Base-by-base conservation (phyloP, 2,797 vertebrate species). In the Eleutherodactylus coqui region DNA sequence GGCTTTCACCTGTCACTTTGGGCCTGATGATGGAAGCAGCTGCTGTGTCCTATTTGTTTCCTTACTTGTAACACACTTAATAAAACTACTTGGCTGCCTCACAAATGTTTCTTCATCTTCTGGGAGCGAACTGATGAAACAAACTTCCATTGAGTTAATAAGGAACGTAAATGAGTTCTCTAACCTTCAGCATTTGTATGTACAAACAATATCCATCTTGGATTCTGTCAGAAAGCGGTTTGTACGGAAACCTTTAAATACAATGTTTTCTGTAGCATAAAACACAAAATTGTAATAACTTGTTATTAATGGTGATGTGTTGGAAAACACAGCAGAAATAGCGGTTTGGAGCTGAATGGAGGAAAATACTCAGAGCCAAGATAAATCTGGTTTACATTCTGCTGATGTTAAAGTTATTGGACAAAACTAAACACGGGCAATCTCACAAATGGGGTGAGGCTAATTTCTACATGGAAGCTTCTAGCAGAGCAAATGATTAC, bases 1-100 rank as follows among this genome's bases (percentile, higher is more conserved):
- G 72, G 72, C 53, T 43, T 75, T 76, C 72, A 62, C 72, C 82
- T 84, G 53, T 84, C 72, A 43, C 55, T 76, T 32, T 45, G 5
- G 51, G 82, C 60, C 43, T 64, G 72, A 3, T 38, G 58, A 64
- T 24, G n/a, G 69, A 75, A 64, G 32, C 73, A 49, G 72, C 72
- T 84, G 82, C 55, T 76, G 55, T 36, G 43, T 34, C 38, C 47
- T 4, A 38, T 47, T 62, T n/a, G 47, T 29, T 51, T 77, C 67
- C 10, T 38, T 38, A 70, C 73, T 51, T 36, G 17, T 16, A 7
- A 47, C 72, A 16, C 60, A 64, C 67, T 32, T 16, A 34, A 32
- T 67, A 27, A 64, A 77, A 64, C 76, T 64, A 49, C 41, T 64
- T 2, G 67, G n/a, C 43, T 76, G 55, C 73, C 34, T 75, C 24